Evolutionary conservation across 92 coral and sea anemone species (phyloP), one percentile per base, ranked within the genome.

Genomic region (Chrysogorgia sp.): DNA sequence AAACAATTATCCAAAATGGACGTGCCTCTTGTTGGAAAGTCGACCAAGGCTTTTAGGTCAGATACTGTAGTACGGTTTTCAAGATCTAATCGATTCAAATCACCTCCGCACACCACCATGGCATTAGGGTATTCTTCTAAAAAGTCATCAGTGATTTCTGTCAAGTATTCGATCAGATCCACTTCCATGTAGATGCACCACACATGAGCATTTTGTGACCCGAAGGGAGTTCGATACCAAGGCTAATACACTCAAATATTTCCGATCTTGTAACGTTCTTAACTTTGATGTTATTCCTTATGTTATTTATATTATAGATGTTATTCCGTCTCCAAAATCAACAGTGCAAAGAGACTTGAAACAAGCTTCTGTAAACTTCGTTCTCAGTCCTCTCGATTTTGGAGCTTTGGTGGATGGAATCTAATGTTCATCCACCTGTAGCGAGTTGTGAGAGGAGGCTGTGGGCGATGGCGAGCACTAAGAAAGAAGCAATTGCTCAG

Each of bases 11-110:
- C 86, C 53, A 63, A 37, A 10, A 64, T 75, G 15, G 68, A 32
- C 40, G 60, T 52, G 10, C 81, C 81, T 67, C 88, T 85, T 24
- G 85, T 85, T 14, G 89, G 85, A 35, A 85, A 85, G 32, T 85
- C 71, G 25, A 79, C 77, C 35, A 71, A 40, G 34, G 68, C 76
- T 31, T 66, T 31, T 12, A 78, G 50, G 34, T 59, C 84, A 9
- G 58, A 66, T 37, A 63, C 34, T 24, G 59, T 48, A 2, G 71
- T 22, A 13, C 67, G 58, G 29, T 20, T 29, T 30, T 69, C 84
- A n/a, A 84, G 21, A 26, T 79, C 19, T 20, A 84, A 64, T 22
- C 50, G 47, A 55, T 84, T 84, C n/a, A 84, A 20, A 53, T 85
- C 82, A 1, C 85, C 75, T 10, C 89, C 85, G 55, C 85, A 81